A percentile compares a stretch with the other conserved stretches of the same genome.
phyloP scores from a whole-genome alignment of 2,888 invertebrate genomes.

The Nasonovia ribisnigri region DNA sequence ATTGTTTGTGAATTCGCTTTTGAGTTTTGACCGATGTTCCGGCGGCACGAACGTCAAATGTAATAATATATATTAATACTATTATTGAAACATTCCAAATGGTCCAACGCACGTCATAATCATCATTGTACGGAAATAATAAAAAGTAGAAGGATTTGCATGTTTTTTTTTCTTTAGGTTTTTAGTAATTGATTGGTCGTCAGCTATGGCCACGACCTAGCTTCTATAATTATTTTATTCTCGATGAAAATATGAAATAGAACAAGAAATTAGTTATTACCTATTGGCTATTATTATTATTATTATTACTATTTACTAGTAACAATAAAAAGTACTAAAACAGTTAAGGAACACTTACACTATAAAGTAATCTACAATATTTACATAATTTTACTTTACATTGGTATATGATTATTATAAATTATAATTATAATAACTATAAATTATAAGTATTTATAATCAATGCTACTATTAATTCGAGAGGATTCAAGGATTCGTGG shows the following conservation, averaged over 20 bases:
- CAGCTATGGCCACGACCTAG: too few species aligned
- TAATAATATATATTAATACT: neutral
- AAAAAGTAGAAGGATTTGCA: too few species aligned
- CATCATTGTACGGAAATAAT: neutral
- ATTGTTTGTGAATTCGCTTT: neutral
- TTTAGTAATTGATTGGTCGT: too few species aligned
- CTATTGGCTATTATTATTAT: too few species aligned
- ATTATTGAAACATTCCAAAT: neutral
- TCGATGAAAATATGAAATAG: too few species aligned
- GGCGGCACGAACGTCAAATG: neutral
- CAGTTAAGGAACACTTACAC: too few species aligned
- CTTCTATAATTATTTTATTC: too few species aligned
- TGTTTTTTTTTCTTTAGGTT: too few species aligned
- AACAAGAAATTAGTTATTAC: too few species aligned
- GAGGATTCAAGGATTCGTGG: neutral
- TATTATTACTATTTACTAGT: too few species aligned
- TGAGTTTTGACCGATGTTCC: neutral
- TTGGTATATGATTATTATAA: neutral
- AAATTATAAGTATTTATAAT: neutral
- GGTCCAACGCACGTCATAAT: neutral
- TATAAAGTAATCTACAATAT: neutral
- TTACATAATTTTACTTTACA: neutral
- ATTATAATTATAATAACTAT: neutral
- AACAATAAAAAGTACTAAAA: neutral
- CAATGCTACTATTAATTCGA: neutral